Evolutionary conservation across 2,888 invertebrate species (phyloP), one percentile per base, ranked within the genome.

Genomic region (Drosophila anomelani): DNA sequence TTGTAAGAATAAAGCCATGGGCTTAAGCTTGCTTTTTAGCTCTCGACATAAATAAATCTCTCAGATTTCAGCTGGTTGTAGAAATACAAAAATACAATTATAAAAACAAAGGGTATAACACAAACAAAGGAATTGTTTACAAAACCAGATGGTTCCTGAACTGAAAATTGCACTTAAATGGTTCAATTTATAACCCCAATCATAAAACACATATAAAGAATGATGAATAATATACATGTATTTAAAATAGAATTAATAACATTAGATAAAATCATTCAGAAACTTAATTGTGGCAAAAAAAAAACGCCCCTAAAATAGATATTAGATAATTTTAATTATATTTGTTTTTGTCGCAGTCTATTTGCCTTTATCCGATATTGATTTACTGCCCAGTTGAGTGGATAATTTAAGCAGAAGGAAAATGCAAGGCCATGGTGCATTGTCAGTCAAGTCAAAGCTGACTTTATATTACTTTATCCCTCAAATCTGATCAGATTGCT

Each of bases 351-450:
- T 36, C 36, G 23, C 51, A 5, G 36, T 23, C 23, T 53, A 36
- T 55, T 56, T 20, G 12, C 23, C 23, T n/a, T 32, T 32, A 17
- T 13, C 17, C n/a, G 6, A 23, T 61, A 58, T 58, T 58, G 62
- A 62, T 62, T 62, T n/a, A 46, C 62, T 58, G 62, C 20, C 62
- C 4, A 20, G 36, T 29, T 38, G 13, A 38, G 12, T 9, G 13
- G 44, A 58, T 38, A 62, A 62, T 62, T 58, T 20, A 46, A 58
- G 43, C 13, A 57, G 20, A 44, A 1, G 12, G 9, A 15, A 43
- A 10, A 4, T 56, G 39, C 41, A 56, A 17, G 23, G 23, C 13
- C 3, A 8, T 44, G 46, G 44, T n/a, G 46, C 20, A 56, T 5
- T n/a, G 13, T 29, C 32, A 12, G 1, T 15, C 20, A n/a, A 38